A percentile compares a stretch with the other conserved stretches of the same genome.
phyloP scores from a whole-genome alignment of 2,797 vertebrate species.

The Chaenodraco wilsoni region DNA sequence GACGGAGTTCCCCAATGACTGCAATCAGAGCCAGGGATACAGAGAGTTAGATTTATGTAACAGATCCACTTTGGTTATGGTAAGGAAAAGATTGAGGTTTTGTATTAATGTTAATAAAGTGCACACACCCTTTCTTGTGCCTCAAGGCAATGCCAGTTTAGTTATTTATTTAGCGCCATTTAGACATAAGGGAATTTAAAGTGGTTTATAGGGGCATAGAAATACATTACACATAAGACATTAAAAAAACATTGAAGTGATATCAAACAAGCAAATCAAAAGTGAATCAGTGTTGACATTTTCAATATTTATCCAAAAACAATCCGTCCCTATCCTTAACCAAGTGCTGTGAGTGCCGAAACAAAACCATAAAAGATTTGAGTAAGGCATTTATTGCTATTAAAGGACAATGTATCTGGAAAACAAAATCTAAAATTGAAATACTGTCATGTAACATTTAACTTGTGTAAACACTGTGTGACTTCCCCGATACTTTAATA shows the following conservation, averaged over 20 bases:
- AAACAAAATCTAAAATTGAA: neutral
- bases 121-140: neutral
- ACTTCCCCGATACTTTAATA: neutral
- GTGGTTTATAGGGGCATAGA: too few relatives aligned
- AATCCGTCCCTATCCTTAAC: neutral
- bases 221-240: too few relatives aligned
- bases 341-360: neutral
- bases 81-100: neutral
- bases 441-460: neutral
- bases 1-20: neutral
- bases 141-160: too few relatives aligned
- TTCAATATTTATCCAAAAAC: neutral
- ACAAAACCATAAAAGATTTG: neutral
- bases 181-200: too few relatives aligned
- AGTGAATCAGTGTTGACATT: neutral
- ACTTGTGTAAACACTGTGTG: neutral
- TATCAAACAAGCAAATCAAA: too few relatives aligned
- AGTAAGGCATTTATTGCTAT: neutral
- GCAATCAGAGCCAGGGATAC: neutral
- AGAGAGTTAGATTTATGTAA: neutral
- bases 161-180: too few relatives aligned
- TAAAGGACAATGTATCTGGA: neutral
- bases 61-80: neutral
- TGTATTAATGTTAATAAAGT: neutral
- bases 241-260: too few relatives aligned